These are phyloP conservation scores for Melanotaenia boesemani DNA, from an alignment of 2,797 vertebrate species.

Conservation along the genomic window DNA sequence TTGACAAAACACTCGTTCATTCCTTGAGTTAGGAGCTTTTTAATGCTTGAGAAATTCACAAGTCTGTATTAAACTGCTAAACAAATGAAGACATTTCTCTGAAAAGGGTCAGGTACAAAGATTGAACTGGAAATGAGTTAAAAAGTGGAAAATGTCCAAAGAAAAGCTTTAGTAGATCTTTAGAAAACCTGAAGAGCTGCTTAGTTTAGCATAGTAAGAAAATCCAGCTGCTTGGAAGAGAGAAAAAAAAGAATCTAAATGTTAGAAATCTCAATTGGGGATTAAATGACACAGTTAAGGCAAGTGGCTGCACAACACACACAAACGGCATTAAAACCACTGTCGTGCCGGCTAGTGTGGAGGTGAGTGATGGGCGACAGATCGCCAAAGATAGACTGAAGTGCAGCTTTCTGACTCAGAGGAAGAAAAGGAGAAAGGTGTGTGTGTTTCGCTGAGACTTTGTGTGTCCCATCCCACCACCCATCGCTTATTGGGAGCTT, in stretches of 20 bases:
- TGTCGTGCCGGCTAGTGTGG: conserved; percentile 32
- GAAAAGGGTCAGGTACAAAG: neutral
- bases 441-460: conserved; percentile 32
- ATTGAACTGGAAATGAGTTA: neutral
- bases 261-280: neutral
- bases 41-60: neutral
- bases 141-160: neutral
- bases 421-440: conserved; percentile 19
- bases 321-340: neutral
- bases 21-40: neutral
- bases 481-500: conserved; percentile 34
- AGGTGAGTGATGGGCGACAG: conserved; percentile 61
- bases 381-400: conserved; percentile 60
- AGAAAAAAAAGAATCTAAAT: neutral
- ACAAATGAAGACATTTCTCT: neutral
- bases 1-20: too few relatives aligned
- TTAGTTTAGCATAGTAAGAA: neutral
- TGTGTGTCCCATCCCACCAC: conserved; percentile 50
- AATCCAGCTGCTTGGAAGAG: neutral
- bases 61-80: neutral
- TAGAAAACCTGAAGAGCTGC: neutral
- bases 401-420: conserved; percentile 61
- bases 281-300: neutral
- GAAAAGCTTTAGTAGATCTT: neutral
- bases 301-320: conserved; percentile 2